Percentiles rank a stretch among this genome's conserved stretches.
Conservation (phyloP, 2,888 invertebrate species). For the Pristionchus fissidentatus region DNA sequence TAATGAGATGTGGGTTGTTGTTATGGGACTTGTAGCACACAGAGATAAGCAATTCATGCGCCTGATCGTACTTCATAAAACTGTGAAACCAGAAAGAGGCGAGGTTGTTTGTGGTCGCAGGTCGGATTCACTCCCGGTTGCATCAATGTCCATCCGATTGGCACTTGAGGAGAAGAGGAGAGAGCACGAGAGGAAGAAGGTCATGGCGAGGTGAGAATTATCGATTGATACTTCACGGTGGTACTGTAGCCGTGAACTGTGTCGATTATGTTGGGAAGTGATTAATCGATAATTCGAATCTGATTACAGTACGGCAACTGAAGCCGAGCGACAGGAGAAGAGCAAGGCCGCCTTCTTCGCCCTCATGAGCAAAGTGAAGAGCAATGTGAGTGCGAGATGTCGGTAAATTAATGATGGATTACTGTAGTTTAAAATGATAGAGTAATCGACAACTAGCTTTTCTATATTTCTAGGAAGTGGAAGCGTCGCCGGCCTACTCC, state of each 20-base stretch:
- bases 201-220: constrained; percentile 55
- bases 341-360: constrained; percentile 75
- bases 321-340: constrained; percentile 68
- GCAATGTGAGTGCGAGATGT: constrained; percentile 9
- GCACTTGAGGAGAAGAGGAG: constrained; percentile 73
- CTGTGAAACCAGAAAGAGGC: not conserved
- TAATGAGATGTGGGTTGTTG: not conserved
- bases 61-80: not conserved
- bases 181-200: constrained; percentile 67
- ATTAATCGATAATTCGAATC: not conserved
- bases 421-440: not conserved
- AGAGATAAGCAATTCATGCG: not conserved
- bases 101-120: not conserved
- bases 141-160: constrained; percentile 70
- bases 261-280: not conserved
- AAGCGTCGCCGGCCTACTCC: not conserved
- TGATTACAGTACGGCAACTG: constrained; percentile 66
- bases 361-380: constrained; percentile 59
- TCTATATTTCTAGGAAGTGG: not conserved
- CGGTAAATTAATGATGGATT: not conserved
- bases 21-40: not conserved
- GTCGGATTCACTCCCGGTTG: constrained; percentile 59
- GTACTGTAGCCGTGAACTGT: not conserved
- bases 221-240: not conserved
- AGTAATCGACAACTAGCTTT: not conserved